phyloP scores from a whole-genome alignment of 1,140 invertebrate species.

The Drosophila arizonae region DNA sequence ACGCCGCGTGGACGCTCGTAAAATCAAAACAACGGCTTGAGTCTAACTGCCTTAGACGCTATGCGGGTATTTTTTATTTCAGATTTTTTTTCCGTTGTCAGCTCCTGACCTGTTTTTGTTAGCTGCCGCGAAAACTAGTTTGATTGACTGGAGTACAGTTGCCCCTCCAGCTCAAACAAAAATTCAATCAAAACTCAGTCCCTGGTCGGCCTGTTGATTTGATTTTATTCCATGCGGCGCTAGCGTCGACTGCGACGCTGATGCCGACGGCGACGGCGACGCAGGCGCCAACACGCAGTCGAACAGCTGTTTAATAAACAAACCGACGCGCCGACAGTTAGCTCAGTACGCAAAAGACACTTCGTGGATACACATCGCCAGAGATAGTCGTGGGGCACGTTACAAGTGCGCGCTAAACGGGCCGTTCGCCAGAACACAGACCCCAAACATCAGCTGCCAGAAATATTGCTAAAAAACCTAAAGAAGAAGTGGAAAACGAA shows the following conservation, averaged over 20 bases:
- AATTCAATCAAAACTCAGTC: conserved; percentile 13
- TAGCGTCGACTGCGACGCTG: neutral
- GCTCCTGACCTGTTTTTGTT: conserved; percentile 58
- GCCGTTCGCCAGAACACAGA: conserved; percentile 45
- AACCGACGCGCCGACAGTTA: conserved; percentile 41
- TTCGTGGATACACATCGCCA: conserved; percentile 68
- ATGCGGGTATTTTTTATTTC: conserved; percentile 17
- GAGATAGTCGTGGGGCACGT: conserved; percentile 33
- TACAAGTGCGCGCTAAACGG: conserved; percentile 60
- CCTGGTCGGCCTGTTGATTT: conserved; percentile 45
- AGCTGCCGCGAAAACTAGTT: too few relatives aligned
- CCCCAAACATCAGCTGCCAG: conserved; percentile 28
- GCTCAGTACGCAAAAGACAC: conserved; percentile 68
- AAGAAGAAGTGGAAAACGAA: neutral
- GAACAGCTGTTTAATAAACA: conserved; percentile 80
- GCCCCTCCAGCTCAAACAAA: conserved; percentile 14
- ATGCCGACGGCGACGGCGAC: conserved; percentile 23
- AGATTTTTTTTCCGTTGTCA: neutral
- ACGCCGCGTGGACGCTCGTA: conserved; percentile 56
- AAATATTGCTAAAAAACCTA: neutral
- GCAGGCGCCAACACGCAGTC: conserved; percentile 22
- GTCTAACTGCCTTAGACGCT: conserved; percentile 33
- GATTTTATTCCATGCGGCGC: conserved; percentile 38
- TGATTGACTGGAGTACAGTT: too few relatives aligned
- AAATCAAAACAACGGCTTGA: conserved; percentile 37